Conservation (phyloP, 2,797 vertebrate species). For the Neoniphon sammara region DNA sequence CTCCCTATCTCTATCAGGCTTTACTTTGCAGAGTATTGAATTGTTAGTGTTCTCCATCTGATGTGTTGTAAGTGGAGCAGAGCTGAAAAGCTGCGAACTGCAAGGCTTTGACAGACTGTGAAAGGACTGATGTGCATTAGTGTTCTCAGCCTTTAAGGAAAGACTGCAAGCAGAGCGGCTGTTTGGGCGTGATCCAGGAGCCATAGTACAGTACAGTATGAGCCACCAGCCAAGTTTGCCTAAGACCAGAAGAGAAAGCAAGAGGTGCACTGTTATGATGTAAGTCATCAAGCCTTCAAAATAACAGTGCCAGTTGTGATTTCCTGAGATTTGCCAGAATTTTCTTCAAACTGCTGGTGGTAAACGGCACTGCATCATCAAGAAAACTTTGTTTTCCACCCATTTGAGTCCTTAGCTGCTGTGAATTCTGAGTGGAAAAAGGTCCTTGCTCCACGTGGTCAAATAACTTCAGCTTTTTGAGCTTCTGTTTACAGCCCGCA, state of each 20-base stretch:
- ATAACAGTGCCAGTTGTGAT: slow-evolving; percentile 77
- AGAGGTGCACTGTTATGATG: slow-evolving; percentile 74
- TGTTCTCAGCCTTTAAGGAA: slow-evolving; percentile 66
- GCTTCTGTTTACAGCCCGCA: slow-evolving; percentile 76
- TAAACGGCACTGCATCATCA: slow-evolving; percentile 60
- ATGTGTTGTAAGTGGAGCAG: slow-evolving; percentile 19
- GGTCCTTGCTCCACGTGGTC: slow-evolving; percentile 65
- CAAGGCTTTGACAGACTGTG: slow-evolving; percentile 65
- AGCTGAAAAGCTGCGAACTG: slow-evolving; percentile 49
- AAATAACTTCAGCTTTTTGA: slow-evolving; percentile 67
- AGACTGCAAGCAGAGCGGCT: slow-evolving; percentile 54
- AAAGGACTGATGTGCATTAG: slow-evolving; percentile 68
- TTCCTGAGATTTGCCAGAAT: slow-evolving; percentile 75
- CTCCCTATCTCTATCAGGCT: slow-evolving; percentile 4
- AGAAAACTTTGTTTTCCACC: slow-evolving; percentile 41
- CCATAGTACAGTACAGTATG: slow-evolving; percentile 36
- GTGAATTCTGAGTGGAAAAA: slow-evolving; percentile 63
- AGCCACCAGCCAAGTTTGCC: slow-evolving; percentile 49
- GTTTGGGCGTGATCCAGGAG: slow-evolving; percentile 65
- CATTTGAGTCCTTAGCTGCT: slow-evolving; percentile 51
- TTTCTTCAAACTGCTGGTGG: slow-evolving; percentile 53
- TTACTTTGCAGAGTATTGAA: slow-evolving; percentile 11
- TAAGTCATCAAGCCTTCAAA: slow-evolving; percentile 75
- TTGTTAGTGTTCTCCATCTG: slow-evolving; percentile 19
- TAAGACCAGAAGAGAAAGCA: slow-evolving; percentile 57